Percentiles rank a stretch among this genome's conserved stretches.
These are phyloP conservation scores for Paramormyrops kingsleyae DNA, from an alignment of 2,113 vertebrate species.

Conservation along the genomic window DNA sequence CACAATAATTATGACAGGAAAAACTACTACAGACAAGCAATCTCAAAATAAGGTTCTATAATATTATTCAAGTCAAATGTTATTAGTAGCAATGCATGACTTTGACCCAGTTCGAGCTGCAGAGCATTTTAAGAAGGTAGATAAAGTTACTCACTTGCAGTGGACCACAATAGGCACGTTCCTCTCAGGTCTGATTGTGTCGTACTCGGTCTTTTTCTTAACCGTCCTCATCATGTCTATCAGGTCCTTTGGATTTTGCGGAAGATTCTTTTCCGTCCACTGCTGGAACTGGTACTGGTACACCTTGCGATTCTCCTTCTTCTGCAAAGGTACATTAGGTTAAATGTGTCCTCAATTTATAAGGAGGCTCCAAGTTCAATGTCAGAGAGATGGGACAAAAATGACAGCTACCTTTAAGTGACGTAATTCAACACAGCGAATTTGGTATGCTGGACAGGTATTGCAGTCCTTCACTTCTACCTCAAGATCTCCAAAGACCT, in stretches of 20 bases:
- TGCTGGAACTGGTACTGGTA: slow-evolving; percentile 78
- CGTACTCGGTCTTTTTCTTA: slow-evolving; percentile 45
- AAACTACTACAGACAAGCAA: background rate
- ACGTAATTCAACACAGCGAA: background rate
- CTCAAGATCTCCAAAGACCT: slow-evolving; percentile 62
- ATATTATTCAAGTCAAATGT: background rate
- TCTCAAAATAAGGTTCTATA: background rate
- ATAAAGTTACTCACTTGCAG: slow-evolving; percentile 68
- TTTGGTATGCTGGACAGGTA: slow-evolving; percentile 49
- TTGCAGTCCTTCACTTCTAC: slow-evolving; percentile 63
- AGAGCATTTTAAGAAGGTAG: background rate
- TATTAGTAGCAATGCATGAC: background rate
- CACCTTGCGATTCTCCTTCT: slow-evolving; percentile 69
- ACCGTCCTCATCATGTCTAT: slow-evolving; percentile 68
- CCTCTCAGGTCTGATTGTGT: slow-evolving; percentile 40
- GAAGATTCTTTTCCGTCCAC: slow-evolving; percentile 67
- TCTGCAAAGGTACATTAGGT: slow-evolving; percentile 56
- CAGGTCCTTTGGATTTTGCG: slow-evolving; percentile 65
- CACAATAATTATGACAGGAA: background rate
- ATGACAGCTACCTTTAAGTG: background rate
- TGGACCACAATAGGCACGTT: slow-evolving; percentile 66
- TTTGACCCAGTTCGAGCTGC: background rate
- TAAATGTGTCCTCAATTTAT: background rate
- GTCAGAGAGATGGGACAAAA: background rate
- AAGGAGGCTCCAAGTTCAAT: background rate